phyloP scores from a whole-genome alignment of 1,140 invertebrate genomes.

The Gonatopus flavifemur region DNA sequence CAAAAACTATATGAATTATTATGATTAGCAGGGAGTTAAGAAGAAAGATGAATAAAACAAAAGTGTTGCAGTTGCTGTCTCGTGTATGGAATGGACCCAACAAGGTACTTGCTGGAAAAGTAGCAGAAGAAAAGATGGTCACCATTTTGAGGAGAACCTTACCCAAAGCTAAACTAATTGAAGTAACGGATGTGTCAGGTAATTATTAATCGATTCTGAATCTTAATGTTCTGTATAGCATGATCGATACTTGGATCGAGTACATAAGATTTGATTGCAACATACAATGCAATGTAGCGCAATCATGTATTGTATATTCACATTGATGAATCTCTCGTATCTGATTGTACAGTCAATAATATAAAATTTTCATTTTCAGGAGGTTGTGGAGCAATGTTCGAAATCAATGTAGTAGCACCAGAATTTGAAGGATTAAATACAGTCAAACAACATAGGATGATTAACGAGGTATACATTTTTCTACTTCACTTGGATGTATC shows the following conservation, averaged over 20 bases:
- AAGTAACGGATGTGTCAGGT: slow-evolving; percentile 67
- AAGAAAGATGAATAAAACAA: slow-evolving; percentile 44
- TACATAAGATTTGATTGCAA: slow-evolving; percentile 5
- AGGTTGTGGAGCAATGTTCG: slow-evolving; percentile 88
- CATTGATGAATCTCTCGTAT: no score
- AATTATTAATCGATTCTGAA: background rate
- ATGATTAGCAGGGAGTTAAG: background rate
- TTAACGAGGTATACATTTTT: slow-evolving; percentile 70
- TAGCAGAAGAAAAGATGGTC: slow-evolving; percentile 53
- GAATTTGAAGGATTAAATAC: slow-evolving; percentile 77
- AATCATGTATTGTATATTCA: no score
- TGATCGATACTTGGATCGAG: background rate
- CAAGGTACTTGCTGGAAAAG: slow-evolving; percentile 43
- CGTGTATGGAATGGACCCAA: slow-evolving; percentile 50
- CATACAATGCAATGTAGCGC: no score
- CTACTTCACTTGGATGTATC: no score
- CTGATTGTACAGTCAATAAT: no score
- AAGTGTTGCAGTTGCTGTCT: slow-evolving; percentile 53
- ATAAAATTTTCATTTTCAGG: slow-evolving; percentile 58
- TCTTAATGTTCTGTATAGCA: background rate
- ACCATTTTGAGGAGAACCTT: slow-evolving; percentile 60
- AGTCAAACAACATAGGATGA: slow-evolving; percentile 79
- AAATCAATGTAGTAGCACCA: slow-evolving; percentile 72
- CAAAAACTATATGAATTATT: background rate
- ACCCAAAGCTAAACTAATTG: slow-evolving; percentile 67